Base-by-base conservation (phyloP, 1,140 invertebrate species). In the Drosophila quadrilineata region DNA sequence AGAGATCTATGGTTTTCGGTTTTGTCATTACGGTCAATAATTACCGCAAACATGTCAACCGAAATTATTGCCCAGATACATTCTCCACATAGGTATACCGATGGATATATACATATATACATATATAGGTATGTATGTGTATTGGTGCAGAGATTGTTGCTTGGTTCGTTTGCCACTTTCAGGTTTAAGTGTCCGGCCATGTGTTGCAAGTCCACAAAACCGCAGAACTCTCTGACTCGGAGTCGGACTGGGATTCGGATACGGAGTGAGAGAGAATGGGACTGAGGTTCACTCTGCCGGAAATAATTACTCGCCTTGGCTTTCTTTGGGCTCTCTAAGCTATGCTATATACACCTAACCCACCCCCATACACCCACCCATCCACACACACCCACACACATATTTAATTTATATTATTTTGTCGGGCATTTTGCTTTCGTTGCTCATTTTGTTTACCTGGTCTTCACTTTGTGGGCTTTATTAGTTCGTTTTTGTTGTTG, bases 11-110 rank as follows among this genome's bases (percentile, higher is more conserved):
- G 38, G 56, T 49, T 50, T 40, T 36, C 53, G 65, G 79, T 77
- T 84, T 85, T 85, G 77, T 84, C 79, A 85, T 86, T 86, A 85
- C 71, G 80, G 80, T 85, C 80, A 85, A 85, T 85, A 85, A 85
- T 85, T 85, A 86, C 79, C 80, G 75, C 79, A 86, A 74, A 63
- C 79, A 75, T 85, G 79, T 85, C 79, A 86, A 85, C 74, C 75
- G 75, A 79, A 85, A 85, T 85, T 85, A 85, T 85, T 85, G 79
- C 80, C 79, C 67, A 79, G 80, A 85, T 84, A 84, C 69, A 73
- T 84, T 85, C 74, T 67, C 56, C 31, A 59, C 57, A 56, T 56
- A 26, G 33, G 33, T 35, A 35, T 35, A 14, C 14, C 10, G 10
- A 24, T 22, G 9, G 5, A 6, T 40, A 4, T 38, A 38, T 40